A percentile compares a stretch with the other conserved stretches of the same genome.
Evolutionary conservation across 1,140 invertebrate genomes (phyloP).

Genomic region (Eriocheir sinensis): DNA sequence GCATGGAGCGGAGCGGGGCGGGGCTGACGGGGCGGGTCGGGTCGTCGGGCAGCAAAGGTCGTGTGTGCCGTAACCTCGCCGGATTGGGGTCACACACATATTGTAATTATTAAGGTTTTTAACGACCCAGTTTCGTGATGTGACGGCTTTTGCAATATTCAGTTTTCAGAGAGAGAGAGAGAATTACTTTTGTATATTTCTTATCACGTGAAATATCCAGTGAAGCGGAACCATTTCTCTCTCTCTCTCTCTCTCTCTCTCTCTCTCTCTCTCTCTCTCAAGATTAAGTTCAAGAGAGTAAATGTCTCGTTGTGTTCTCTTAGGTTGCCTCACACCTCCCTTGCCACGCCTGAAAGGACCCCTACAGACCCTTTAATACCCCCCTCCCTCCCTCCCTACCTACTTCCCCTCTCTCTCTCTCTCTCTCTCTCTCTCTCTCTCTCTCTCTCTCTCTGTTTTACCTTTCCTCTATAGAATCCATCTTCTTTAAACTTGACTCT

Average conservation of each 20-base stretch:
- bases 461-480: neutral
- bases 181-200: neutral
- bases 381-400: neutral
- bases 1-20: neutral
- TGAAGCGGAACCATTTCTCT: too few species aligned
- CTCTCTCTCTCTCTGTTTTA: neutral
- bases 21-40: neutral
- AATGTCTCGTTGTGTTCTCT: neutral
- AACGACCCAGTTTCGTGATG: constrained; percentile 2
- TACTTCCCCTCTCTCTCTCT: neutral
- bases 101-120: neutral
- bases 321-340: neutral
- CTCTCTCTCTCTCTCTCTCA: too few species aligned
- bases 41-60: neutral
- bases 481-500: neutral
- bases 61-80: neutral
- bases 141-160: neutral
- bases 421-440: neutral
- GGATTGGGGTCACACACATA: neutral
- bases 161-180: neutral
- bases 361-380: neutral
- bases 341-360: too few species aligned
- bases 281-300: neutral
- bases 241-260: too few species aligned
- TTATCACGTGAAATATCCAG: too few species aligned